Percentiles rank a stretch among this genome's conserved stretches.
Conservation (phyloP, 2,797 vertebrate species). For the Acanthiza pusilla region DNA sequence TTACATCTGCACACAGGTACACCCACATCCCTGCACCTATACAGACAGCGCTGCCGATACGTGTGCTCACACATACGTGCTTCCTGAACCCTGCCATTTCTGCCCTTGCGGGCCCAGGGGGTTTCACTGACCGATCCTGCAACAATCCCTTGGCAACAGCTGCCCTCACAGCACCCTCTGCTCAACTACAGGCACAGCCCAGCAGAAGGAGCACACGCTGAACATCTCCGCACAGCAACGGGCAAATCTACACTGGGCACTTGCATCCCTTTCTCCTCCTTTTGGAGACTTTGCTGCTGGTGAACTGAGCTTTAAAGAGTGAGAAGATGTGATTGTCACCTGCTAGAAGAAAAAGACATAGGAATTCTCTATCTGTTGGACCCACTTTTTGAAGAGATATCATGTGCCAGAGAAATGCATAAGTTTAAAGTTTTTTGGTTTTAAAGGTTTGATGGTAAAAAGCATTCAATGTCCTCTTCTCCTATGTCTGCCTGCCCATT, state of each 20-base stretch:
- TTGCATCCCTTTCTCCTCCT: background rate
- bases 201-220: fast-evolving
- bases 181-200: background rate
- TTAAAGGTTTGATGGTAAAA: background rate
- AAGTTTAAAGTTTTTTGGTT: background rate
- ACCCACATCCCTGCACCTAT: fast-evolving
- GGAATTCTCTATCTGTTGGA: background rate
- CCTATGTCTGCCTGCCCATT: fast-evolving
- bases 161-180: background rate
- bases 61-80: fast-evolving
- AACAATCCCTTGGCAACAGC: background rate
- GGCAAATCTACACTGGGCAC: background rate
- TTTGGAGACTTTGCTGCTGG: background rate
- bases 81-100: background rate
- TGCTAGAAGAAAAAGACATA: background rate
- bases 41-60: fast-evolving
- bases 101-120: fast-evolving
- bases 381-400: fast-evolving
- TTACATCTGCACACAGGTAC: background rate
- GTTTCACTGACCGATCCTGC: background rate
- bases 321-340: background rate
- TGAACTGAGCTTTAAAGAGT: background rate
- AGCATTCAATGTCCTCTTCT: background rate
- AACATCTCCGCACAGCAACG: background rate
- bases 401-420: fast-evolving